Conservation (phyloP, 1,140 invertebrate species). For the Trissolcus basalis region DNA sequence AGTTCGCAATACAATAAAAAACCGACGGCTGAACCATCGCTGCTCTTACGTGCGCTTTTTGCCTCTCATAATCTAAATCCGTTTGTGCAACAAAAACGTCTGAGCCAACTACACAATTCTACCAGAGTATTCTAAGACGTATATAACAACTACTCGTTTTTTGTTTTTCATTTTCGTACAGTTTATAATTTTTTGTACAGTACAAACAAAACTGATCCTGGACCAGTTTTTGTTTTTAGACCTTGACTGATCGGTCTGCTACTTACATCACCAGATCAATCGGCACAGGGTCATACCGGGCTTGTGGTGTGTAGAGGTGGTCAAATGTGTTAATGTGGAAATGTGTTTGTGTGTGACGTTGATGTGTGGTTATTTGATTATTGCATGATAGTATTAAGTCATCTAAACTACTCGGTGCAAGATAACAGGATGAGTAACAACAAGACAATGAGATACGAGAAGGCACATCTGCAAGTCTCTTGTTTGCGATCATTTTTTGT, state of each 20-base stretch:
- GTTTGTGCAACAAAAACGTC: slow-evolving; percentile 19
- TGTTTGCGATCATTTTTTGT: slow-evolving; percentile 27
- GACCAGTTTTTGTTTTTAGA: too few species aligned
- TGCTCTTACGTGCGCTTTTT: slow-evolving; percentile 16
- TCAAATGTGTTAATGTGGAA: neutral
- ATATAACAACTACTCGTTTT: slow-evolving; percentile 1
- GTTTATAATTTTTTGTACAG: neutral
- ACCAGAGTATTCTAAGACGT: neutral
- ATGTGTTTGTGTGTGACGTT: slow-evolving; percentile 3
- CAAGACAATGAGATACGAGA: slow-evolving; percentile 47
- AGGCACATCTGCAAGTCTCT: slow-evolving; percentile 30
- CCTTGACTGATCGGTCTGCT: too few species aligned
- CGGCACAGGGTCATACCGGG: too few species aligned
- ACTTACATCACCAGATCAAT: too few species aligned
- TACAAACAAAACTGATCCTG: too few species aligned
- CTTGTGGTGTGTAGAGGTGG: neutral
- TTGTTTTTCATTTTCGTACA: slow-evolving; percentile 9
- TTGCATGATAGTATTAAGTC: slow-evolving; percentile 29
- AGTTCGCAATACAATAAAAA: slow-evolving; percentile 8
- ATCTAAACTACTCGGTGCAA: slow-evolving; percentile 54
- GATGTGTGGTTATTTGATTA: slow-evolving; percentile 34
- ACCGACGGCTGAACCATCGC: too few species aligned
- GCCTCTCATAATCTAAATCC: slow-evolving; percentile 3
- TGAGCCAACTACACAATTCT: slow-evolving; percentile 31
- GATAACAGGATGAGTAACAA: slow-evolving; percentile 61